Conservation (phyloP, 2,797 vertebrate species). For the Geotrypetes seraphini region DNA sequence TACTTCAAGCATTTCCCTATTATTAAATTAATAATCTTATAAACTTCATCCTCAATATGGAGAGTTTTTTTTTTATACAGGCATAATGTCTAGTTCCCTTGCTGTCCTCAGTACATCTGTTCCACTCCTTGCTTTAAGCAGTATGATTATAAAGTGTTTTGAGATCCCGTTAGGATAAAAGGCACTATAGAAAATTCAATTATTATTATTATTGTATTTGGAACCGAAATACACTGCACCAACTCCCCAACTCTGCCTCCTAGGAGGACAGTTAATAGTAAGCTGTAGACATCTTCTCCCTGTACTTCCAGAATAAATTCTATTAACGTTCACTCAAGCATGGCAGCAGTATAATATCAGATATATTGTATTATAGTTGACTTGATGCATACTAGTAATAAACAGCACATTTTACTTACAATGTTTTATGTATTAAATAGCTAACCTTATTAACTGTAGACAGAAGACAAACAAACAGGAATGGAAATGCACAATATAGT, state of each 20-base stretch:
- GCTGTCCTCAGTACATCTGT: too few relatives aligned
- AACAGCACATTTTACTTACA: conserved; percentile 61
- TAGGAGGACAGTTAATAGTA: conserved; percentile 60
- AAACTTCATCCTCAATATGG: too few relatives aligned
- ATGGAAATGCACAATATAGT: conserved; percentile 36
- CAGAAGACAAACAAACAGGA: conserved; percentile 43
- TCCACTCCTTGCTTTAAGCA: too few relatives aligned
- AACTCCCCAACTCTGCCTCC: conserved; percentile 50
- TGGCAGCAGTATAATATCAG: conserved; percentile 67
- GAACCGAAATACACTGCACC: conserved; percentile 47
- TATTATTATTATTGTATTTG: too few relatives aligned
- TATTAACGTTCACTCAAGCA: conserved; percentile 65
- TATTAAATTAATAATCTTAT: too few relatives aligned
- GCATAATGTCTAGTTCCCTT: too few relatives aligned
- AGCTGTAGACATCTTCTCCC: conserved; percentile 58
- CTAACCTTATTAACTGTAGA: conserved; percentile 59
- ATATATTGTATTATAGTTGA: conserved; percentile 67
- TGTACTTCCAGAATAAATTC: conserved; percentile 67
- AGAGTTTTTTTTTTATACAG: too few relatives aligned
- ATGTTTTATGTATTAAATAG: conserved; percentile 61
- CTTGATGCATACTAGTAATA: conserved; percentile 58
- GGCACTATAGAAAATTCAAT: too few relatives aligned
- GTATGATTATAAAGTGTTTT: too few relatives aligned
- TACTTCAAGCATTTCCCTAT: too few relatives aligned
- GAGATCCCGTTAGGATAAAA: too few relatives aligned